Conservation (phyloP, 1,140 invertebrate species). For the Vanessa atalanta region DNA sequence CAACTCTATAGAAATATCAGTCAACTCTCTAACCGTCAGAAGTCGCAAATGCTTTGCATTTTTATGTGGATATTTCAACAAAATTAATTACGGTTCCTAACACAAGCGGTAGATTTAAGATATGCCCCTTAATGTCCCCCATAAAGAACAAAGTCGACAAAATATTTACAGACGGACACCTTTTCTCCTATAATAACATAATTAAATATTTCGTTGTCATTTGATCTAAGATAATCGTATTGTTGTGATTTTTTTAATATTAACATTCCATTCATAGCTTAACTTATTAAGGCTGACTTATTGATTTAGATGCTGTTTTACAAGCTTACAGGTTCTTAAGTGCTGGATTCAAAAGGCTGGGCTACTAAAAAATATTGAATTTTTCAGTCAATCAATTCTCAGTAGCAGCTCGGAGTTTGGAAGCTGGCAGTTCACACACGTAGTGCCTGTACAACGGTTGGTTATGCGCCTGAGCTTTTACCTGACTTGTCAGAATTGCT, state of each 20-base stretch:
- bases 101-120: slow-evolving; percentile 60
- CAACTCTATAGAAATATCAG: slow-evolving; percentile 46
- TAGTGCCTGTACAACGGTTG: no score
- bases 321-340: no score
- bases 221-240: slow-evolving; percentile 1
- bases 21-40: slow-evolving; percentile 25
- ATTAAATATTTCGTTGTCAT: slow-evolving; percentile 19
- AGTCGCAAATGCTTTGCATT: slow-evolving; percentile 62
- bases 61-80: slow-evolving; percentile 54
- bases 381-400: no score
- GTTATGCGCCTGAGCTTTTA: no score
- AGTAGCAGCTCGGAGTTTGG: no score
- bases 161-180: slow-evolving; percentile 45
- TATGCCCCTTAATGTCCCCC: slow-evolving; percentile 61
- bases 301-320: no score
- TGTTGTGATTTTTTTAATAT: not conserved
- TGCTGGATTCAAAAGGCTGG: no score
- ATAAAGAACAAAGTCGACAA: slow-evolving; percentile 57
- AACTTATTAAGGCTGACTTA: no score
- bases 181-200: slow-evolving; percentile 26
- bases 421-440: no score
- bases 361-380: no score
- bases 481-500: no score
- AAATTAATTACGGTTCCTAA: slow-evolving; percentile 69
- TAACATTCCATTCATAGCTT: no score